phyloP scores from a whole-genome alignment of 2,797 vertebrate species.

The Merluccius polli region DNA sequence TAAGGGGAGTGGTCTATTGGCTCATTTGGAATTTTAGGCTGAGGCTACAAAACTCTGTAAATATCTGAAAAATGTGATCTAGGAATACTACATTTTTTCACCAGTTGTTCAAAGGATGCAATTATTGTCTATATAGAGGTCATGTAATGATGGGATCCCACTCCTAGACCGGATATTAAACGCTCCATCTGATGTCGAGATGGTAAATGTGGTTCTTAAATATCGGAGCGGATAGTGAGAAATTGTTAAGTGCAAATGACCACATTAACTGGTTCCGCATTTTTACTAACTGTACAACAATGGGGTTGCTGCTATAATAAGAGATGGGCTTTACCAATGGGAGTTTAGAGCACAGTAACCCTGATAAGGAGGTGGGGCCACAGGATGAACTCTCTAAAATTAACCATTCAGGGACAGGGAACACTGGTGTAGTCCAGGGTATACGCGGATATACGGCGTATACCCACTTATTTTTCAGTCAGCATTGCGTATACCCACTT shows the following conservation, averaged over 20 bases:
- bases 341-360: slow-evolving; percentile 9
- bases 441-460: no score
- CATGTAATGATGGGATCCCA: slow-evolving; percentile 4
- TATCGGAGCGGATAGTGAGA: neutral
- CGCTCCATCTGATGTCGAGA: slow-evolving; percentile 4
- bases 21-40: neutral
- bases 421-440: no score
- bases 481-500: no score
- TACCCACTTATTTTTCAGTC: no score
- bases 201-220: no score
- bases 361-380: slow-evolving; percentile 4
- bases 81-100: slow-evolving; percentile 9
- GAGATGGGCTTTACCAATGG: slow-evolving; percentile 8
- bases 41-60: slow-evolving; percentile 5
- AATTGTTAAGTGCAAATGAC: neutral
- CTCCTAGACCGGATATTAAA: slow-evolving; percentile 11
- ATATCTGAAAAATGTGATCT: slow-evolving; percentile 6
- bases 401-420: slow-evolving; percentile 9
- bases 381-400: neutral
- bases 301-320: neutral
- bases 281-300: slow-evolving; percentile 13
- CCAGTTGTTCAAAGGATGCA: slow-evolving; percentile 14
- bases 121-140: slow-evolving; percentile 6
- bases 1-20: neutral
- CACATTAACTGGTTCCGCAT: slow-evolving; percentile 16